Evolutionary conservation across 2,888 invertebrate species (phyloP).

Genomic region (Oscheius myriophilus): DNA sequence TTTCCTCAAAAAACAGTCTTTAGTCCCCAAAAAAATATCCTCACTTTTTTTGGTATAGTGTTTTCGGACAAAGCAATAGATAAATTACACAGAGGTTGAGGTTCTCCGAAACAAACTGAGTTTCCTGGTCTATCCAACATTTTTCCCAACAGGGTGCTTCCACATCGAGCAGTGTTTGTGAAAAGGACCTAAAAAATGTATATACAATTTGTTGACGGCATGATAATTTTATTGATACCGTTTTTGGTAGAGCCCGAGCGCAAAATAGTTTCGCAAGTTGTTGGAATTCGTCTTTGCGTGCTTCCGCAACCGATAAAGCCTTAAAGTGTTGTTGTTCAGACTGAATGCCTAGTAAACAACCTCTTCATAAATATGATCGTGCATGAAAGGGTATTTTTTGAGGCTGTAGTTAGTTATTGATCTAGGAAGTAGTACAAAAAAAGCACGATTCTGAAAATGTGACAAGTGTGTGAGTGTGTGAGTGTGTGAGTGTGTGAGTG

Average conservation of each 20-base stretch:
- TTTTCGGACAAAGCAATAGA: no score
- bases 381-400: constrained; percentile 24
- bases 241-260: background rate
- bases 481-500: no score
- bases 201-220: no score
- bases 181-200: constrained; percentile 29
- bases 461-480: no score
- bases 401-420: constrained; percentile 9
- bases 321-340: no score
- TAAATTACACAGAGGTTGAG: constrained; percentile 21
- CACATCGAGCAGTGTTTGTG: constrained; percentile 36
- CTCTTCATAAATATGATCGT: constrained; percentile 23
- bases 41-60: no score
- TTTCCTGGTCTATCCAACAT: constrained; percentile 25
- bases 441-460: background rate
- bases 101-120: constrained; percentile 30
- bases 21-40: no score
- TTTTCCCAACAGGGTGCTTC: constrained; percentile 30
- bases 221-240: no score
- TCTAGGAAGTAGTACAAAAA: constrained; percentile 22
- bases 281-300: constrained; percentile 18
- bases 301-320: constrained; percentile 26
- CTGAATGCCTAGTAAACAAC: no score
- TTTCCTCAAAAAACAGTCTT: constrained; percentile 2
- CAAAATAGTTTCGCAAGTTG: constrained; percentile 1